Base-by-base conservation (phyloP, 1,140 invertebrate species). In the Caerostris darwini region DNA sequence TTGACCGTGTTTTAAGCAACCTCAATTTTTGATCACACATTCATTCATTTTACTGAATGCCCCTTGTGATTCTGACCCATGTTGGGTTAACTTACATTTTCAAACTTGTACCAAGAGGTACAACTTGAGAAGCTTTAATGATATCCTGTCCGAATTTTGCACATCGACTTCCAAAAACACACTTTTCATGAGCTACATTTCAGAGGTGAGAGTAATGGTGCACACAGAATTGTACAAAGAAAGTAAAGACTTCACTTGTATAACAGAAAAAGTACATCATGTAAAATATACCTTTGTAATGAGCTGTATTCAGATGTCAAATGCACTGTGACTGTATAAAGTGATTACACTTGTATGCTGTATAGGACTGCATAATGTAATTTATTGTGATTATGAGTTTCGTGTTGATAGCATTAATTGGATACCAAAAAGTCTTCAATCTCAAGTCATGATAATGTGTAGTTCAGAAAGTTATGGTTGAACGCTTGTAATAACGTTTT, bases 101-200 rank as follows among this genome's bases (percentile, higher is more conserved):
- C 64, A 93, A 93, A 89, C 71, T 88, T 67, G 83, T 77, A 85
- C 92, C 92, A 89, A 50, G 53, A 77, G 92, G 92, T 93, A 89
- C 92, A 93, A 88, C 85, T 93, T 64, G 59, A 93, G 92, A 93
- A 93, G 92, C 92, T 93, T 93, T 93, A 77, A 92, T 92, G 86
- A 93, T 93, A 93, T 93, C 92, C 92, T 93, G 92, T 93, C 92
- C 92, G 92, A 93, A 93, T 93, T 93, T 93, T 93, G 92, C 92
- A 93, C 92, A 93, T 93, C 92, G 92, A 93, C 92, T 93, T 93
- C 92, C 92, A 93, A 93, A 85, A 93, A 93, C 82, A 93, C 91
- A 93, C 69, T 50, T 93, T 93, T 93, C 87, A 93, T 93, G 92
- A 93, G 92, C 92, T 93, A 93, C 82, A 93, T 81, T 83, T 93